These are phyloP conservation scores for Zosterops borbonicus DNA, from an alignment of 2,113 vertebrate species.

Conservation along the genomic window DNA sequence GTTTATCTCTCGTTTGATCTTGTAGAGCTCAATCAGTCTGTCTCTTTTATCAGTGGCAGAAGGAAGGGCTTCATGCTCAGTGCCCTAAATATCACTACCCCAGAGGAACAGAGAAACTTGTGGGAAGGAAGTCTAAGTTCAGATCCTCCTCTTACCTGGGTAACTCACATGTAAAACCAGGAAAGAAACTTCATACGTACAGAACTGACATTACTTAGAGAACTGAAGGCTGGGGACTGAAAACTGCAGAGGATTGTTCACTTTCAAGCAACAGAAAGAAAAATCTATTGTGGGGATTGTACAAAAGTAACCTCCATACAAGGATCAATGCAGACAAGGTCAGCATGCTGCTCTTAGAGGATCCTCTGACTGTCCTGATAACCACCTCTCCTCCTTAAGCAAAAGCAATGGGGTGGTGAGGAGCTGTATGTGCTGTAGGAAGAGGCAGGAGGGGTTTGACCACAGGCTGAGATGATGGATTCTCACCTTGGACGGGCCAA, in stretches of 20 bases:
- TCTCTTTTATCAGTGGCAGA: neutral
- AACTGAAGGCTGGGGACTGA: neutral
- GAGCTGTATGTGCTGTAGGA: neutral
- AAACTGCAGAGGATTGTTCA: neutral
- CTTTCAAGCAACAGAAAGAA: neutral
- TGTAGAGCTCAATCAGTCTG: neutral
- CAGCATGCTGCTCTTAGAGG: neutral
- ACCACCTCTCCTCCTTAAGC: neutral
- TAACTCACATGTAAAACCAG: neutral
- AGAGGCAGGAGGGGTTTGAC: neutral
- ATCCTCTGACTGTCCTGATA: neutral
- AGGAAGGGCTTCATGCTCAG: neutral
- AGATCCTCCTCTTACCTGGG: neutral
- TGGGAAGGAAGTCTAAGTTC: neutral
- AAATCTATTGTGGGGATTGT: neutral
- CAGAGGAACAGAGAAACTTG: neutral
- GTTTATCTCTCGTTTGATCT: neutral
- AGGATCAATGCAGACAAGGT: neutral
- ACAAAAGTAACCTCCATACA: neutral
- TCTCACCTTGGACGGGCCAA: neutral
- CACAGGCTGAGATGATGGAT: neutral
- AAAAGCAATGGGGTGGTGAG: neutral
- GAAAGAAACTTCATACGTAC: rapidly evolving
- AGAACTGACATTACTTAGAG: neutral
- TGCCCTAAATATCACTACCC: neutral